Evolutionary conservation across 2,797 vertebrate genomes (phyloP).

Genomic region (Cyprinodon diabolis): DNA sequence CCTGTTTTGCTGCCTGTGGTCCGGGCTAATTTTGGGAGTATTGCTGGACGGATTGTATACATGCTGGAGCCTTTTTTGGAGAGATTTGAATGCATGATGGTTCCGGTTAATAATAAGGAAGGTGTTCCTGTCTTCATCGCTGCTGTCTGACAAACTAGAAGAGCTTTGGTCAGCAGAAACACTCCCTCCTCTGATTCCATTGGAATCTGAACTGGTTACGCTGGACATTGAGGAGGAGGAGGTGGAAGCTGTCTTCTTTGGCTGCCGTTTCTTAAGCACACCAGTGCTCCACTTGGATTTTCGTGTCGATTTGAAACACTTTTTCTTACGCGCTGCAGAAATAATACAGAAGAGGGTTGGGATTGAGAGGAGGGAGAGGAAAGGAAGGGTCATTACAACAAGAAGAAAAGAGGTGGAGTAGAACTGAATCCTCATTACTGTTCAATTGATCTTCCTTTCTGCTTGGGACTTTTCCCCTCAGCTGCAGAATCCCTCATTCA

Average conservation of each 20-base stretch:
- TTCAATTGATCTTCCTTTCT: slow-evolving; percentile 6
- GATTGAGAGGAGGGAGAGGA: neutral
- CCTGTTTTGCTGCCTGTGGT: neutral
- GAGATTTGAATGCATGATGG: neutral
- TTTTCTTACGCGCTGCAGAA: slow-evolving; percentile 72
- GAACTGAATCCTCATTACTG: slow-evolving; percentile 5
- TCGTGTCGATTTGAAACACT: slow-evolving; percentile 30
- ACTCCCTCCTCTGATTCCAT: neutral
- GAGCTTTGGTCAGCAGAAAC: slow-evolving; percentile 10
- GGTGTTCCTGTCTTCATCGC: slow-evolving; percentile 4
- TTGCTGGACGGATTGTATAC: slow-evolving; percentile 2
- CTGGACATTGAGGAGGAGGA: slow-evolving; percentile 34
- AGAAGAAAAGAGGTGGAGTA: neutral
- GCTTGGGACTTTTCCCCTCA: slow-evolving; percentile 22
- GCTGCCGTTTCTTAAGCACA: slow-evolving; percentile 66
- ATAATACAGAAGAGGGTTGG: neutral
- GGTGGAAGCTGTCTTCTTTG: slow-evolving; percentile 57
- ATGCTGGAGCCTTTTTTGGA: neutral
- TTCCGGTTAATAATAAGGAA: neutral
- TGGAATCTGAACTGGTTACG: slow-evolving; percentile 26
- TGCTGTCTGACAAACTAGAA: slow-evolving; percentile 36
- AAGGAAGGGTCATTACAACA: neutral
- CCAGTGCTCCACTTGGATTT: slow-evolving; percentile 70
- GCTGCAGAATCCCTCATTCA: neutral
- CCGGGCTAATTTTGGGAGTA: neutral